These are phyloP conservation scores for Apteryx mantelli DNA, from an alignment of 2,113 vertebrate genomes.

Conservation along the genomic window DNA sequence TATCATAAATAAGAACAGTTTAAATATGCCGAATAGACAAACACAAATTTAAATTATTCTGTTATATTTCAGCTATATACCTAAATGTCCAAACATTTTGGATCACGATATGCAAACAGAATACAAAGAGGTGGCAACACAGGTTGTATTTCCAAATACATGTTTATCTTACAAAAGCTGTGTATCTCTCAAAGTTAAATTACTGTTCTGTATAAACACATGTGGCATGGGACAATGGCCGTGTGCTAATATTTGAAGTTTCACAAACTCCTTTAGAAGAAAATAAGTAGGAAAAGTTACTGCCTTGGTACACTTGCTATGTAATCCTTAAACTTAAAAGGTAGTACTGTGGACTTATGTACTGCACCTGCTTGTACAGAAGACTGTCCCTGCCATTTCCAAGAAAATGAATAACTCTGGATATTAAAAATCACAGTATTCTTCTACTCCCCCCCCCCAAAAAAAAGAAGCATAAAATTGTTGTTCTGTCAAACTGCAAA, in stretches of 20 bases:
- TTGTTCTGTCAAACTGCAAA: neutral
- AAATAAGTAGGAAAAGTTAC: neutral
- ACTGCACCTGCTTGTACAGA: neutral
- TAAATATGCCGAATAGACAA: neutral
- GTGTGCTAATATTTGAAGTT: neutral
- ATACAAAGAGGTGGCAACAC: neutral
- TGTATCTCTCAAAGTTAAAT: neutral
- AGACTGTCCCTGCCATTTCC: neutral
- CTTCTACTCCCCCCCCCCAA: neutral
- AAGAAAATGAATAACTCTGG: neutral
- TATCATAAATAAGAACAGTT: neutral
- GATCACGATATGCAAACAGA: neutral
- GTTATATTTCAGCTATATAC: neutral
- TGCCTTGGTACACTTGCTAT: neutral
- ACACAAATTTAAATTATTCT: neutral
- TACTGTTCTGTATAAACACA: neutral
- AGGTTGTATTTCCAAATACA: neutral
- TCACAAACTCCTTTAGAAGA: neutral
- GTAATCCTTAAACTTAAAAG: neutral
- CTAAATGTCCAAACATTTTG: neutral
- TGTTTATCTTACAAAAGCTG: neutral
- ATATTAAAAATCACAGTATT: neutral
- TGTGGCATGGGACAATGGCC: neutral
- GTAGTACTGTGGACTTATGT: neutral
- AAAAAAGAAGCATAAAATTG: neutral